phyloP scores from a whole-genome alignment of 2,888 invertebrate species.

The Aleiodes leptofemur region DNA sequence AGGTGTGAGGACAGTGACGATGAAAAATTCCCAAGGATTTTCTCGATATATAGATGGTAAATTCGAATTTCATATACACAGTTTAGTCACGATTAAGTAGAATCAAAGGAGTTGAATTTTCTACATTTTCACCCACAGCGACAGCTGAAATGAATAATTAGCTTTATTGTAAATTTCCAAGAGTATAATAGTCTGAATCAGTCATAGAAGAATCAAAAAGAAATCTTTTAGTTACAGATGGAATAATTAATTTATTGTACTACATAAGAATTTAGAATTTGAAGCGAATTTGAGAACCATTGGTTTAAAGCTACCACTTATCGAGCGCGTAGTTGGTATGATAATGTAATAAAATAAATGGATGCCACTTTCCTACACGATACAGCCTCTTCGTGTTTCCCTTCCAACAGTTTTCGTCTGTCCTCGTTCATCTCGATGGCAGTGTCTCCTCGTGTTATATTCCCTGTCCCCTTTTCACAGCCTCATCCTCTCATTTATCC shows the following conservation, averaged over 20 bases:
- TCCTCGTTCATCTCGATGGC: conserved; percentile 21
- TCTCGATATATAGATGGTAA: conserved; percentile 9
- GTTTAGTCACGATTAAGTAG: background rate
- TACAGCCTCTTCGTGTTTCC: conserved; percentile 58
- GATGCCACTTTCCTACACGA: conserved; percentile 65
- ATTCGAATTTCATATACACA: background rate
- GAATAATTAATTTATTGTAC: background rate
- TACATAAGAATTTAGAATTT: conserved; percentile 1
- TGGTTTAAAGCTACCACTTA: conserved; percentile 72
- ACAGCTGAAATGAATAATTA: background rate
- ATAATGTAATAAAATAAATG: conserved; percentile 76
- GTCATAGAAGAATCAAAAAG: too few species aligned
- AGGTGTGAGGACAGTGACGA: conserved; percentile 49
- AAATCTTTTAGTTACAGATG: background rate
- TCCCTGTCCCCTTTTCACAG: conserved; percentile 8
- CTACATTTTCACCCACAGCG: background rate
- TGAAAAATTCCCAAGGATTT: conserved; percentile 62
- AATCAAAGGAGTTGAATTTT: background rate
- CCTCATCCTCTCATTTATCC: conserved; percentile 44
- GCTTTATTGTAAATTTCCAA: too few species aligned
- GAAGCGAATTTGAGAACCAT: conserved; percentile 68
- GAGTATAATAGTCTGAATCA: too few species aligned
- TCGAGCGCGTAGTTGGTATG: conserved; percentile 74
- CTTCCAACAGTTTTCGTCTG: conserved; percentile 38
- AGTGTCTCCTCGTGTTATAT: conserved; percentile 32